Evolutionary conservation across 2,888 invertebrate species (phyloP).

Genomic region (Dioctria linearis): DNA sequence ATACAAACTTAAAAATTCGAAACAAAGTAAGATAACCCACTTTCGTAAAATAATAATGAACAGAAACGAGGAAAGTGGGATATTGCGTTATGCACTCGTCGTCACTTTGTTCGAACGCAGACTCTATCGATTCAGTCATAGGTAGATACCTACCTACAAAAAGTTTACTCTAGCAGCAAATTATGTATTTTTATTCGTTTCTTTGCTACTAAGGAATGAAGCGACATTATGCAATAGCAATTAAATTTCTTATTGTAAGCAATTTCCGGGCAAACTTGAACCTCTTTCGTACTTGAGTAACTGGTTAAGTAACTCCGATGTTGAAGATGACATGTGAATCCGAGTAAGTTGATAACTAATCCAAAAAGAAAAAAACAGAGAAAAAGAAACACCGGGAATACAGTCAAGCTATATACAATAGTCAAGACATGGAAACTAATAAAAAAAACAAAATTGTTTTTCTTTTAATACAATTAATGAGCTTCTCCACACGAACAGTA

Average conservation of each 20-base stretch:
- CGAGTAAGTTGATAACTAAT: neutral
- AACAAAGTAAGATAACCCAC: too few species aligned
- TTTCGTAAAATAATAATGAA: too few species aligned
- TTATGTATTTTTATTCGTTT: too few species aligned
- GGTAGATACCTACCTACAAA: too few species aligned
- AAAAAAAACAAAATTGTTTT: neutral
- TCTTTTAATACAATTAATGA: conserved; percentile 45
- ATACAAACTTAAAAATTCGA: too few species aligned
- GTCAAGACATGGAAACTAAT: conserved; percentile 45
- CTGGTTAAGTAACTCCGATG: conserved; percentile 40
- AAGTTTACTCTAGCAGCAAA: too few species aligned
- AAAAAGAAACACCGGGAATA: neutral
- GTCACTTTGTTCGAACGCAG: too few species aligned
- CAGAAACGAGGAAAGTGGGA: too few species aligned
- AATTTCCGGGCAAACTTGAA: conserved; percentile 60
- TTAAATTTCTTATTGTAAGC: conserved; percentile 46
- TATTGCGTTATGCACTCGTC: too few species aligned
- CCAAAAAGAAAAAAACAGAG: neutral
- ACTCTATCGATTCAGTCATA: too few species aligned
- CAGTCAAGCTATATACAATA: neutral
- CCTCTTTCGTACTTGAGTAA: conserved; percentile 54
- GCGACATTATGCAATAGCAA: conserved; percentile 56
- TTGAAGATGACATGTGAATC: conserved; percentile 46
- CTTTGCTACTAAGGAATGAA: neutral
- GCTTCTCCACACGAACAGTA: conserved; percentile 4